Percentiles rank a stretch among this genome's conserved stretches.
Conservation (phyloP, 92 coral and sea anemone species). For the Hydrozoanthus gracilis region DNA sequence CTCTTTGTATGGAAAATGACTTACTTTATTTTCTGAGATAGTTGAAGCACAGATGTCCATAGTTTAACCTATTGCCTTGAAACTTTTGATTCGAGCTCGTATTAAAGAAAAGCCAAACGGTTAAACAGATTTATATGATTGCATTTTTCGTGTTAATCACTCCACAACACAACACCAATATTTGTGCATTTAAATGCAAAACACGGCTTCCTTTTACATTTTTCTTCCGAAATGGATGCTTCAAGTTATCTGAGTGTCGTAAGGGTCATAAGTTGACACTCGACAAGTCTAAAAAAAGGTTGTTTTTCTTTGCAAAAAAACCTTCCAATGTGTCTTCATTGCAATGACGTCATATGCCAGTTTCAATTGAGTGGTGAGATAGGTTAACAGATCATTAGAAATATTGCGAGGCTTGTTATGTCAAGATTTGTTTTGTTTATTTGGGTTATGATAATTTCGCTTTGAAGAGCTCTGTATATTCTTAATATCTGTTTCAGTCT, state of each 20-base stretch:
- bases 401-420: neutral
- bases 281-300: neutral
- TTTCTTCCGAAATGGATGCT: no score
- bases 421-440: neutral
- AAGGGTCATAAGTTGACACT: neutral
- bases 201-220: no score
- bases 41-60: no score
- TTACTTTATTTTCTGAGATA: no score
- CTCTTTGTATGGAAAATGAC: neutral
- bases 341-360: slow-evolving; percentile 7
- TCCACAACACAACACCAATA: neutral
- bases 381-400: neutral
- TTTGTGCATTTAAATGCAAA: neutral
- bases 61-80: no score
- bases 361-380: neutral
- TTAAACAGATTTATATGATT: no score
- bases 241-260: neutral
- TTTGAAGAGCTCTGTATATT: no score
- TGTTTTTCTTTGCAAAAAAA: neutral
- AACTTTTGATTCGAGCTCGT: no score
- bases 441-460: no score
- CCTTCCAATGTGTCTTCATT: neutral
- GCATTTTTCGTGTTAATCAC: neutral
- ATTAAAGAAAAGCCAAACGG: no score
- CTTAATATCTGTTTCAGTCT: no score